Evolutionary conservation across 2,113 vertebrate genomes (phyloP).

Genomic region (Lepus timidus): DNA sequence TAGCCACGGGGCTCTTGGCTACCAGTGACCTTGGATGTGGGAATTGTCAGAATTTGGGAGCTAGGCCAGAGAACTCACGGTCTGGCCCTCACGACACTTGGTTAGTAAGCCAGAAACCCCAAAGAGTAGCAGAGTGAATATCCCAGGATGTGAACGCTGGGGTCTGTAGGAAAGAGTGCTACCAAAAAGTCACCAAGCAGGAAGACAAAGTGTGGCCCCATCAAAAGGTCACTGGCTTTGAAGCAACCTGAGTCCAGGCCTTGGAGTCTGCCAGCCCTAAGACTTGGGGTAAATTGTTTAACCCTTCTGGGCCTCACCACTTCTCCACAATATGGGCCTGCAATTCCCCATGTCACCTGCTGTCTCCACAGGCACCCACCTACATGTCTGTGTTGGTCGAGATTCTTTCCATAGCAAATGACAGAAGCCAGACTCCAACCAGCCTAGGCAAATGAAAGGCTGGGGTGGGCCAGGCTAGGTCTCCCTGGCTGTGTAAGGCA

Average conservation of each 20-base stretch:
- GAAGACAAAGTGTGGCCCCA: background rate
- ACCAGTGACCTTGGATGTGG: conserved; percentile 18
- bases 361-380: background rate
- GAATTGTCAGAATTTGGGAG: background rate
- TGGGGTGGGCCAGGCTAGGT: background rate
- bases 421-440: background rate
- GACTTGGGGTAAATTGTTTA: background rate
- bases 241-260: background rate
- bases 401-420: background rate
- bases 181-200: background rate
- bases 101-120: background rate
- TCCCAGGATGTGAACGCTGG: background rate
- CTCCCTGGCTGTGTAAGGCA: background rate
- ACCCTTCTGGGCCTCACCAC: background rate
- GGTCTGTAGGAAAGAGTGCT: background rate
- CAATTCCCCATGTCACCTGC: background rate
- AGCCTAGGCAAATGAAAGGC: conserved; percentile 6
- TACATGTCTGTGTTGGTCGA: background rate
- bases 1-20: conserved; percentile 6
- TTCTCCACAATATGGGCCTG: background rate
- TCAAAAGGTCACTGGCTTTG: background rate
- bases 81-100: background rate
- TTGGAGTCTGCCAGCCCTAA: background rate
- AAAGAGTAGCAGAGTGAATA: background rate
- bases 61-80: background rate